Base-by-base conservation (phyloP, 1,140 invertebrate genomes). In the Leptinotarsa lineolata region DNA sequence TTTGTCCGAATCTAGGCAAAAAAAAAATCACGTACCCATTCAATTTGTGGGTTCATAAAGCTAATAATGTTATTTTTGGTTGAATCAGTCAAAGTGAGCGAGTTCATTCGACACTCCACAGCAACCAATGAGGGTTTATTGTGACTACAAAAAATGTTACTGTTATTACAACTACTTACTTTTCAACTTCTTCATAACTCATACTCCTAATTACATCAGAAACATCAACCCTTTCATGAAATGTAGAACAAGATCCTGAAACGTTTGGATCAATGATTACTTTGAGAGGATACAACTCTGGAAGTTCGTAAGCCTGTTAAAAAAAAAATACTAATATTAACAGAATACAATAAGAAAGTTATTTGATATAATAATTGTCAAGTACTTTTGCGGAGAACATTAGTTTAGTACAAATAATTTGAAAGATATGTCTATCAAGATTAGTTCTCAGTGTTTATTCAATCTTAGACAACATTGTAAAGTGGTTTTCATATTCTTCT, bases 221-320 rank as follows among this genome's bases (percentile, higher is more conserved):
- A 20, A 91, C 84, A 59, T 87, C 83, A 68, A 78, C 80, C 68
- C 86, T 83, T 21, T 84, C 88, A 3, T 88, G 67, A 81, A 90
- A 95, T 15, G 88, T 86, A 0, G 85, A 80, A 82, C 93, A 95
- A 11, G 93, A 95, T 15, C 94, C 94, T 74, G 85, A 85, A 6
- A 91, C 83, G 44, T 84, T 80, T n/a, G 78, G 70, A 78, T 90
- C 88, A 63, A 90, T 86, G 18, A 92, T 82, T 12, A 87, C 86
- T 21, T 74, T 83, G 78, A 90, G 87, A 5, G 88, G 87, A 79
- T 93, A 94, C 76, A 92, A 89, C 71, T 93, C 87, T 4, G 68
- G 76, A 72, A 61, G 24, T 74, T 77, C 72, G 24, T 65, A 67
- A 44, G 8, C 48, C 59, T 70, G 45, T 22, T 20, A 30, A 59